phyloP scores from a whole-genome alignment of 2,888 invertebrate genomes.

The Thalpophila matura region DNA sequence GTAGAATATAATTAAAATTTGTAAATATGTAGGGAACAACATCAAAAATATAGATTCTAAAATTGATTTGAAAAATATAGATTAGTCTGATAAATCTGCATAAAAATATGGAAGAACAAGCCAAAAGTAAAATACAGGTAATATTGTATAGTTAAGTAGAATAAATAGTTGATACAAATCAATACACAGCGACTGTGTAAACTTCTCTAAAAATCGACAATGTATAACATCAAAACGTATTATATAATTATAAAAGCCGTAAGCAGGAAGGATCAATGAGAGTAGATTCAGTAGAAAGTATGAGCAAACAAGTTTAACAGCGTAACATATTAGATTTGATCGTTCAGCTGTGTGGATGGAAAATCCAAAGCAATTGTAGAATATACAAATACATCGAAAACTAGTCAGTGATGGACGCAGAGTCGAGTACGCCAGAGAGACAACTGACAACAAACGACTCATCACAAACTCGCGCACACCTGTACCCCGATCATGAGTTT shows the following conservation, averaged over 20 bases:
- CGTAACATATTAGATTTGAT: constrained; percentile 6
- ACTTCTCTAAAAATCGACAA: constrained; percentile 64
- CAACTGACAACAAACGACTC: constrained; percentile 1
- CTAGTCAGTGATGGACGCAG: constrained; percentile 5
- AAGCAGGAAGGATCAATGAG: constrained; percentile 69
- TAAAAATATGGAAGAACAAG: constrained; percentile 62
- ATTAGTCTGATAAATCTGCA: constrained; percentile 51
- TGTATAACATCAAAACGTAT: constrained; percentile 65
- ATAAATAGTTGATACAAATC: constrained; percentile 37
- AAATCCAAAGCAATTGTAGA: constrained; percentile 27
- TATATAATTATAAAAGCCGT: constrained; percentile 61
- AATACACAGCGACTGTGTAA: constrained; percentile 48
- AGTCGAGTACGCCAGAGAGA: constrained; percentile 6
- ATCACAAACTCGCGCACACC: constrained; percentile 3
- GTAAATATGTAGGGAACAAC: constrained; percentile 59
- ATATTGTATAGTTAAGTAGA: constrained; percentile 31
- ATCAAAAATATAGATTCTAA: constrained; percentile 62
- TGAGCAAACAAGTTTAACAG: constrained; percentile 53
- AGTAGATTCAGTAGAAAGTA: constrained; percentile 70
- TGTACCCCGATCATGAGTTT: too few species aligned
- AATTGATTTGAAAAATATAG: constrained; percentile 58
- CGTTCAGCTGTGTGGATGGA: neutral
- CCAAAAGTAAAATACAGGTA: constrained; percentile 42
- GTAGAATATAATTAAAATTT: constrained; percentile 52
- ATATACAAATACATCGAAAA: constrained; percentile 6